Base-by-base conservation (phyloP, 2,797 vertebrate species). In the Hypotaenidia philippensis region DNA sequence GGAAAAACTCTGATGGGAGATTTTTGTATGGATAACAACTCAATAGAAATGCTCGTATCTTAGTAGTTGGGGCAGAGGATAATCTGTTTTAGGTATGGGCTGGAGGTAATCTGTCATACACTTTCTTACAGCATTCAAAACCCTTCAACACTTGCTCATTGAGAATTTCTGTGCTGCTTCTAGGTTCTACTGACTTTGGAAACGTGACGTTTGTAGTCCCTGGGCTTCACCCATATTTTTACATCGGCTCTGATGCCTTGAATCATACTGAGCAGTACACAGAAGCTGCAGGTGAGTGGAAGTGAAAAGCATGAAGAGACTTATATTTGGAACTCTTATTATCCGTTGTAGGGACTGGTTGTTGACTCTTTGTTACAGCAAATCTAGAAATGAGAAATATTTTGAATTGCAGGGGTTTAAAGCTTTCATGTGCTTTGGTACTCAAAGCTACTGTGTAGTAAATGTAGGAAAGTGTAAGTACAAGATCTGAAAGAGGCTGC, bases 111-210 rank as follows among this genome's bases (percentile, higher is more conserved):
- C 52, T 76, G 8, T 66, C 27, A 22, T 88, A 60, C 17, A 6
- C 45, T 90, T 93, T 87, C 52, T 92, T 92, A 41, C 47, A 76
- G 56, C 29, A 5, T 83, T 64, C 57, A 50, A 40, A 80, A 53
- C 50, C 79, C 50, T 65, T 41, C 19, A 87, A 15, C n/a, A 7
- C 22, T 25, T 84, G 6, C 20, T 83, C 26, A 49, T 61, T 77
- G 56, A 79, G 60, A 74, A 84, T 55, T 52, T 68, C 41, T 80
- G 0, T 95, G 71, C 75, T 96, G 7, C 78, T 95, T 61, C 65
- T 98, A 99, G 99, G 98, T 88, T 99, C 99, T 83, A 99, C 99
- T 0, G 99, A 99, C 96, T 99, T 99, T 97, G 99, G 99, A 92
- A 99, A 99, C 71, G 98, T 99, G 55, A 98, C 98, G 8, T 98